These are phyloP conservation scores for Oreochromis spilurus DNA, from an alignment of 2,113 vertebrate species.

Conservation along the genomic window DNA sequence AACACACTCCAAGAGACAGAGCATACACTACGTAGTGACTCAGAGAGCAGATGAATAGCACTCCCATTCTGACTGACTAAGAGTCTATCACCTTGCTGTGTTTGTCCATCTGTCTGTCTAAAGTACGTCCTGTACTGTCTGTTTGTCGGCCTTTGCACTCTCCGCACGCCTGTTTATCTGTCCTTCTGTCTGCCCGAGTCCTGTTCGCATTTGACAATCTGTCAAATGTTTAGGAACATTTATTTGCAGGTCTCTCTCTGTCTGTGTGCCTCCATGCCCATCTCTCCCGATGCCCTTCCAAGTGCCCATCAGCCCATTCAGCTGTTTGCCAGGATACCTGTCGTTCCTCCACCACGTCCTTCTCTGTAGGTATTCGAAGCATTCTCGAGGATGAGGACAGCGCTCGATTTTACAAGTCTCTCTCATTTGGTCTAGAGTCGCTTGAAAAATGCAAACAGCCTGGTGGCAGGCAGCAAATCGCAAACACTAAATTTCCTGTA, in stretches of 20 bases:
- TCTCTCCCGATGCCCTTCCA: neutral
- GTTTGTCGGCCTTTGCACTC: slow-evolving; percentile 38
- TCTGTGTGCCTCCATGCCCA: neutral
- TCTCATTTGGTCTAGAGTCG: neutral
- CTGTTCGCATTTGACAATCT: slow-evolving; percentile 12
- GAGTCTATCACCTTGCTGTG: slow-evolving; percentile 52
- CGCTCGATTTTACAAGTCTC: neutral
- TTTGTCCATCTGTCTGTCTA: slow-evolving; percentile 61
- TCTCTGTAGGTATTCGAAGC: neutral
- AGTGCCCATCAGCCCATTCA: neutral
- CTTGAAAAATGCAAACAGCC: neutral
- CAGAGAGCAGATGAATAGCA: slow-evolving; percentile 9
- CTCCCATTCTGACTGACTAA: slow-evolving; percentile 16
- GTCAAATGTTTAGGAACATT: slow-evolving; percentile 18
- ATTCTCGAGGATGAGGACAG: neutral
- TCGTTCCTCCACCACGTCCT: neutral
- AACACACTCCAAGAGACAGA: slow-evolving; percentile 34
- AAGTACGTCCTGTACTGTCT: slow-evolving; percentile 19
- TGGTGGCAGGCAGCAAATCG: neutral
- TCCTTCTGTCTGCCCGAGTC: slow-evolving; percentile 10
- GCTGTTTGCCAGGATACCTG: neutral
- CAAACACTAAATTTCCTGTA: neutral
- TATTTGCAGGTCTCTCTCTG: neutral
- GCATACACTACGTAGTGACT: slow-evolving; percentile 22
- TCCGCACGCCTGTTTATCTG: slow-evolving; percentile 38